phyloP scores from a whole-genome alignment of 2,888 invertebrate genomes.

The Drosophila kambysellisi region DNA sequence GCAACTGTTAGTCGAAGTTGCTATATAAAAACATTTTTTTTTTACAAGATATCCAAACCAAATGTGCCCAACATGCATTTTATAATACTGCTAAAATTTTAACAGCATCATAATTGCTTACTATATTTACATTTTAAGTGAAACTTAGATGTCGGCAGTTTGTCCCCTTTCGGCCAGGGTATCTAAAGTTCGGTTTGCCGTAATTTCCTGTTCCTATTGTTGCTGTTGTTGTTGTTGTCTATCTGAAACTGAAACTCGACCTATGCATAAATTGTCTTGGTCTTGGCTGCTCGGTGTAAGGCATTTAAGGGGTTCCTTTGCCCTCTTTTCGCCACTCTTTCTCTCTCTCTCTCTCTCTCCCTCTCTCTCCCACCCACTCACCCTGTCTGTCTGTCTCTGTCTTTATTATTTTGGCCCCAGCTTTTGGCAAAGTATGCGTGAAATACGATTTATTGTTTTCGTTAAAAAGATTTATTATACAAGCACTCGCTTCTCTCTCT shows the following conservation, averaged over 20 bases:
- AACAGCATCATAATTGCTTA: background rate
- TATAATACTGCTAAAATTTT: background rate
- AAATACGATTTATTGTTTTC: slow-evolving; percentile 79
- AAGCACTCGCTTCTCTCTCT: slow-evolving; percentile 27
- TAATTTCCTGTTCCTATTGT: background rate
- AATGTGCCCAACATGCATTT: fast-evolving
- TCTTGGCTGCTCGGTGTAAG: slow-evolving; percentile 16
- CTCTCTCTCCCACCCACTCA: background rate
- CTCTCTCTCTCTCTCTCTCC: background rate
- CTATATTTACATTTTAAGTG: background rate
- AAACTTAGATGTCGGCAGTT: background rate
- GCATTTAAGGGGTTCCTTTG: slow-evolving; percentile 50
- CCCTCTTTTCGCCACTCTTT: slow-evolving; percentile 18
- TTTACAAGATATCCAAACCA: background rate
- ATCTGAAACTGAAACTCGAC: slow-evolving; percentile 53
- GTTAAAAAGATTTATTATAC: slow-evolving; percentile 76
- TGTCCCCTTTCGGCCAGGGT: background rate
- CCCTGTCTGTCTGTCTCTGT: slow-evolving; percentile 27
- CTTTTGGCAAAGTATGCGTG: slow-evolving; percentile 72
- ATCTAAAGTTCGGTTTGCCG: background rate
- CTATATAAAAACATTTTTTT: background rate
- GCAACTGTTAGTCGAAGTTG: background rate
- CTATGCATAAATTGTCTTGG: slow-evolving; percentile 72
- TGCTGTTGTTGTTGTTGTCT: slow-evolving; percentile 22
- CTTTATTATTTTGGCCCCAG: slow-evolving; percentile 59